phyloP scores from a whole-genome alignment of 2,797 vertebrate genomes.

The Zenarchopterus dispar region DNA sequence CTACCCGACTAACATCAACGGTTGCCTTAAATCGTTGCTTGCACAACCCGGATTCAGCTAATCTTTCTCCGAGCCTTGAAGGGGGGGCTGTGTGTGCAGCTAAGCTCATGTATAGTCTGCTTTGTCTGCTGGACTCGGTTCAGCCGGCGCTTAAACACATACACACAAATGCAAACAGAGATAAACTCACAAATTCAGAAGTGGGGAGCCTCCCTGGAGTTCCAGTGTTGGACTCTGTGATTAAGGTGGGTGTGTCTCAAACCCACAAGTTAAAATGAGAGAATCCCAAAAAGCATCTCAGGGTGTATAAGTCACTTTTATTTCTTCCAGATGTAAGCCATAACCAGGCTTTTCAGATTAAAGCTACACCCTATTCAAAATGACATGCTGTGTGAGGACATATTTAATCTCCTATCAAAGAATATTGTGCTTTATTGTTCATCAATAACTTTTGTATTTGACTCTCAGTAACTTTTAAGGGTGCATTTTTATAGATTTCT shows the following conservation, averaged over 20 bases:
- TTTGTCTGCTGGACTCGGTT: conserved; percentile 20
- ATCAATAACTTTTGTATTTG: too few species aligned
- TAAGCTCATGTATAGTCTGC: conserved; percentile 19
- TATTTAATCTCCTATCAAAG: too few species aligned
- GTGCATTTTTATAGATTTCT: too few species aligned
- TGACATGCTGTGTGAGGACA: background rate
- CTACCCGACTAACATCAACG: background rate
- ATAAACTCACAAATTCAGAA: conserved; percentile 17
- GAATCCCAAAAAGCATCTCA: conserved; percentile 25
- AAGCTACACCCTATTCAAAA: conserved; percentile 12
- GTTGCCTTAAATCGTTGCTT: conserved; percentile 31
- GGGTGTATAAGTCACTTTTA: conserved; percentile 9
- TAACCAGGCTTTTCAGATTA: conserved; percentile 1
- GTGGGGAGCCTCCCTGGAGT: conserved; percentile 46
- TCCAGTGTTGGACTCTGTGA: conserved; percentile 48
- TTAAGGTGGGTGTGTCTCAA: conserved; percentile 60
- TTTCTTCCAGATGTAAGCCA: conserved; percentile 44
- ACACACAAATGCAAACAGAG: conserved; percentile 24
- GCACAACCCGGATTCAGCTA: conserved; percentile 45
- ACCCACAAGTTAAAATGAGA: conserved; percentile 25
- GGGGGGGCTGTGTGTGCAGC: conserved; percentile 26
- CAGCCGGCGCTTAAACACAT: conserved; percentile 32
- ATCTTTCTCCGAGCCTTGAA: conserved; percentile 26
- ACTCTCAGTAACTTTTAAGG: too few species aligned
- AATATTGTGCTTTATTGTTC: too few species aligned